Evolutionary conservation across 1,140 invertebrate genomes (phyloP).

Genomic region (Polypedilum pembai): DNA sequence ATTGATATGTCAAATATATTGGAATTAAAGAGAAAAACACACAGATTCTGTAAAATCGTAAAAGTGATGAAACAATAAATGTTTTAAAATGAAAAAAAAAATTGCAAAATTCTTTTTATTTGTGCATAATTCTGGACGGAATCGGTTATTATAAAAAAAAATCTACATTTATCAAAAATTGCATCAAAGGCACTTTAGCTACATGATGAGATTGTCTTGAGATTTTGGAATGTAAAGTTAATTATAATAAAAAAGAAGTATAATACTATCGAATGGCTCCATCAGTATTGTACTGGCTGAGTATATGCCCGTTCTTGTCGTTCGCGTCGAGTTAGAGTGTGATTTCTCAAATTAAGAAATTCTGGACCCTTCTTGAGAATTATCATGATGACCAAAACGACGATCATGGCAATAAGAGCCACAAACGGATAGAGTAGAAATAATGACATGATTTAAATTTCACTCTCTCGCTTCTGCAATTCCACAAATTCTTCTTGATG

Average conservation of each 20-base stretch:
- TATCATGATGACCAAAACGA: conserved; percentile 64
- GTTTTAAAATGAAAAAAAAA: conserved; percentile 4
- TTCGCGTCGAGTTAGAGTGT: not conserved
- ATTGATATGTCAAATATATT: too few species aligned
- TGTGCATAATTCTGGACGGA: not conserved
- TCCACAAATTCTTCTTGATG: conserved; percentile 60
- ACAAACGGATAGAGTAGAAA: conserved; percentile 66
- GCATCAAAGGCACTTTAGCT: not conserved
- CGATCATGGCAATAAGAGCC: conserved; percentile 60
- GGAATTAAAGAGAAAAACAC: too few species aligned
- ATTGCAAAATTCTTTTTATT: not conserved
- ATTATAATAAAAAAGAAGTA: not conserved
- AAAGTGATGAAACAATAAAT: conserved; percentile 19
- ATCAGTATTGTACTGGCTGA: not conserved
- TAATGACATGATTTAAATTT: conserved; percentile 66
- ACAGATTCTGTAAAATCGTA: conserved; percentile 5
- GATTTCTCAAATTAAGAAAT: conserved; percentile 8
- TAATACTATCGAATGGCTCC: not conserved
- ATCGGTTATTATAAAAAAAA: not conserved
- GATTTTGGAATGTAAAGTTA: not conserved
- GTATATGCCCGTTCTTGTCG: not conserved
- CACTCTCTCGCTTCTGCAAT: conserved; percentile 70
- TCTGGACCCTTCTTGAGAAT: conserved; percentile 60
- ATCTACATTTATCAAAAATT: too few species aligned
- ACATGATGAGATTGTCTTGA: not conserved